Evolutionary conservation across 2,797 vertebrate species (phyloP).

Genomic region (Epinephelus coioides): DNA sequence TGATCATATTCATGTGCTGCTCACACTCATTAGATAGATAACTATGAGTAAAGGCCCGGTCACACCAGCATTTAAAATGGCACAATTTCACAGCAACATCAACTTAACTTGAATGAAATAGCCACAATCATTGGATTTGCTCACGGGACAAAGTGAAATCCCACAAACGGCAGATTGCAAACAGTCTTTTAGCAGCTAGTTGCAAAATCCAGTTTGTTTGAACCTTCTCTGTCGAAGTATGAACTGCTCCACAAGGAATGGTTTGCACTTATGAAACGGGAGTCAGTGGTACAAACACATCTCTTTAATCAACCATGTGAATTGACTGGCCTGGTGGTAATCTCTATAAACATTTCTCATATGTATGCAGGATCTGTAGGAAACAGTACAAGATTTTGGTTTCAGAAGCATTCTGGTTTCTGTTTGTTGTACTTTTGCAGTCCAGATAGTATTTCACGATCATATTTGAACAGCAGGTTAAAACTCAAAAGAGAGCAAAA

Average conservation of each 20-base stretch:
- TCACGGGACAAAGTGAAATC: not conserved
- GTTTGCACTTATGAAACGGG: not conserved
- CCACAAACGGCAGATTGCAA: not conserved
- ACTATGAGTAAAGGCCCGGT: not conserved
- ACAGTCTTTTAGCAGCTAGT: not conserved
- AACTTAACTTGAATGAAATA: not conserved
- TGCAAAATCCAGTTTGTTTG: not conserved
- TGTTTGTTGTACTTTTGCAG: too few species aligned
- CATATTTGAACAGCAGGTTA: too few species aligned
- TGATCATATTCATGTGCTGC: not conserved
- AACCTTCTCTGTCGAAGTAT: not conserved
- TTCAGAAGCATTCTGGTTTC: too few species aligned
- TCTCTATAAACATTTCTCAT: too few species aligned
- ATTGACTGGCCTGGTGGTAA: not conserved
- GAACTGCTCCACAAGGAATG: not conserved
- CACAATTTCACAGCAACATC: not conserved
- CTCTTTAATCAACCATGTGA: not conserved
- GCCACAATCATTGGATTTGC: too few species aligned
- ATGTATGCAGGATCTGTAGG: too few species aligned
- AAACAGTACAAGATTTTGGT: too few species aligned
- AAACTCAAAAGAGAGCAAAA: too few species aligned
- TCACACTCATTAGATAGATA: not conserved
- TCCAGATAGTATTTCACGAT: too few species aligned
- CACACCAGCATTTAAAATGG: not conserved
- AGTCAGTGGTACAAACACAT: not conserved